Evolutionary conservation across 2,113 vertebrate species (phyloP).

Genomic region (Sebastes fasciatus): DNA sequence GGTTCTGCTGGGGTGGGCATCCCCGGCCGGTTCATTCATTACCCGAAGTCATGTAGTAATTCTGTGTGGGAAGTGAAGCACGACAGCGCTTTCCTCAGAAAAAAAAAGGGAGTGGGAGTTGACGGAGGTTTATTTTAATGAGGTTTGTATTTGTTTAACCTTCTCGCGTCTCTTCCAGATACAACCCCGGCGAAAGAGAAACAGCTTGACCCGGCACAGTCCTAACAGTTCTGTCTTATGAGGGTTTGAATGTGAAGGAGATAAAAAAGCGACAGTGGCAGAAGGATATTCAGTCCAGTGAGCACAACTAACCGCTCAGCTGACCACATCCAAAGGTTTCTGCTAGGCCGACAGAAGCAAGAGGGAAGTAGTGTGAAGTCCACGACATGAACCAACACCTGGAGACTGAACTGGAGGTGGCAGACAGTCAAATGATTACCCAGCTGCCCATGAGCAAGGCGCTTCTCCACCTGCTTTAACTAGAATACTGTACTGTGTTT

Average conservation of each 20-base stretch:
- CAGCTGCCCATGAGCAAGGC: slow-evolving; percentile 26
- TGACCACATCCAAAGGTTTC: slow-evolving; percentile 53
- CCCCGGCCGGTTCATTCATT: slow-evolving; percentile 68
- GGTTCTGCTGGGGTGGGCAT: slow-evolving; percentile 55
- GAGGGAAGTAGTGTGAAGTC: slow-evolving; percentile 20
- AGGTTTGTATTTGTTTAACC: slow-evolving; percentile 73
- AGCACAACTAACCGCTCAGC: slow-evolving; percentile 57
- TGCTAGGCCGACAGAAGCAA: neutral
- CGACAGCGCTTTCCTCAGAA: slow-evolving; percentile 51
- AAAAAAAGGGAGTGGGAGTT: slow-evolving; percentile 65
- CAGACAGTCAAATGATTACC: neutral
- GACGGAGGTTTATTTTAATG: slow-evolving; percentile 66
- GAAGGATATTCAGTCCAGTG: slow-evolving; percentile 46
- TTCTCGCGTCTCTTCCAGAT: slow-evolving; percentile 34
- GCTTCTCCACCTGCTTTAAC: neutral
- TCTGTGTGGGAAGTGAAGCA: slow-evolving; percentile 50
- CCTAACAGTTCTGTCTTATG: neutral
- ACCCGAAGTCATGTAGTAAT: slow-evolving; percentile 63
- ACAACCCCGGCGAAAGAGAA: slow-evolving; percentile 28
- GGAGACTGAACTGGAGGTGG: neutral
- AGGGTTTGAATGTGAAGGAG: neutral
- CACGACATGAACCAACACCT: slow-evolving; percentile 5
- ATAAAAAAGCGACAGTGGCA: slow-evolving; percentile 19
- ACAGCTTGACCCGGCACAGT: slow-evolving; percentile 17
- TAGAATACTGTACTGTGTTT: neutral